Evolutionary conservation across 2,797 vertebrate genomes (phyloP), one percentile per base, ranked within the genome.

Genomic region (Picus viridis): DNA sequence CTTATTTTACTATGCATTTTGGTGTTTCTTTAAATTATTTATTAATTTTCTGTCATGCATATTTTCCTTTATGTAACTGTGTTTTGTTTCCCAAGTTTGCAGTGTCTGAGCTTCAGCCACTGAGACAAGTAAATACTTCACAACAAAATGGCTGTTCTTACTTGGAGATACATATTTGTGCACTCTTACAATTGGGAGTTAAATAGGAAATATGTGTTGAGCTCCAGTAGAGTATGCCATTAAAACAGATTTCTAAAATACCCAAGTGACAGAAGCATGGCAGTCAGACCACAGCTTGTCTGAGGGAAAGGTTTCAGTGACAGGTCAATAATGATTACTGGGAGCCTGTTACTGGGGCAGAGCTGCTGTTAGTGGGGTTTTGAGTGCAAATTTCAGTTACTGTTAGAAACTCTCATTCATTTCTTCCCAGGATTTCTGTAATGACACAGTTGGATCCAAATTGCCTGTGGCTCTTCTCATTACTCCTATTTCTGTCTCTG

Each of bases 211-310:
- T 75, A 14, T 0, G 0, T 45, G 43, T 82, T 88, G 86, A 63
- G 27, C 27, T 83, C 16, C 34, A 26, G 43, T 49, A 54, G 41
- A 61, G 30, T 64, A 68, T 39, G 18, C 43, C 41, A 47, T 56
- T 86, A 72, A 62, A 89, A 72, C 16, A 17, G 32, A 53, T 59
- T 72, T 78, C 51, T 68, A 26, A 80, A 89, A 58, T 87, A 73
- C 26, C 43, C n/a, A 20, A 2, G 11, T 71, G 67, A 57, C 8
- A 10, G 22, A 93, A 82, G 9, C 49, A 24, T 30, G 47, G 71
- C 54, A 83, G 51, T 45, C 47, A 71, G 93, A 59, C 29, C 41
- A 34, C 6, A 62, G 51, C 26, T 78, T 3, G 8, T 27, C 23
- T 59, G 10, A 27, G 34, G 34, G 43, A 69, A 65, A 29, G 30